These are phyloP conservation scores for Ptychoptera albimana DNA, from an alignment of 2,888 invertebrate genomes.

Conservation along the genomic window DNA sequence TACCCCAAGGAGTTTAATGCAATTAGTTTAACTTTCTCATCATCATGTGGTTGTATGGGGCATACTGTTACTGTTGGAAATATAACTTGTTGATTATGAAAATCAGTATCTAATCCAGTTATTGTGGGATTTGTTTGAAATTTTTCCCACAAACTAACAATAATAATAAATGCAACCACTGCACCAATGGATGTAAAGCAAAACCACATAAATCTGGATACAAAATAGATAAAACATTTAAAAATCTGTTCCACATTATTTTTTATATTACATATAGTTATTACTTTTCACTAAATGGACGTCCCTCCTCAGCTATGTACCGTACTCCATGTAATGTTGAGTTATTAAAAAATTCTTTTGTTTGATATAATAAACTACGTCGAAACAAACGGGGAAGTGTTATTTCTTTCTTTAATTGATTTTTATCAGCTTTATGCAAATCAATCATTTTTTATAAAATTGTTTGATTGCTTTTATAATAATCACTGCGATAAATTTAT, in stretches of 20 bases:
- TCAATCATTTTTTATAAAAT: too few species aligned
- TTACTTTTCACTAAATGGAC: constrained; percentile 64
- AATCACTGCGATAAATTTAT: too few species aligned
- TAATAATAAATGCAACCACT: constrained; percentile 55
- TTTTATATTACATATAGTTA: constrained; percentile 15
- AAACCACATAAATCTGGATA: constrained; percentile 62
- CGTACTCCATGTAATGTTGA: constrained; percentile 64
- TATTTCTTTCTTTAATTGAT: background rate
- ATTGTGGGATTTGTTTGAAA: constrained; percentile 74
- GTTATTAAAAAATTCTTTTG: constrained; percentile 57
- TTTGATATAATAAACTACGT: constrained; percentile 52
- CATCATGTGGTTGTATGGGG: constrained; percentile 36
- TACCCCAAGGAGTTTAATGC: constrained; percentile 22
- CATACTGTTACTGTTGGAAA: constrained; percentile 61
- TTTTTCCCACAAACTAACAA: constrained; percentile 63
- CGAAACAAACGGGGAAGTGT: constrained; percentile 20
- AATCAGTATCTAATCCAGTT: constrained; percentile 64
- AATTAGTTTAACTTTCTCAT: constrained; percentile 18
- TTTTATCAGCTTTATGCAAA: background rate
- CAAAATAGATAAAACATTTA: constrained; percentile 2
- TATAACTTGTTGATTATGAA: constrained; percentile 63
- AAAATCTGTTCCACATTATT: constrained; percentile 1
- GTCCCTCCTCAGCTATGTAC: constrained; percentile 57
- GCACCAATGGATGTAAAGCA: constrained; percentile 52
- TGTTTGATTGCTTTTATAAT: too few species aligned